phyloP scores from a whole-genome alignment of 2,113 vertebrate genomes.

The Clarias batrachus region DNA sequence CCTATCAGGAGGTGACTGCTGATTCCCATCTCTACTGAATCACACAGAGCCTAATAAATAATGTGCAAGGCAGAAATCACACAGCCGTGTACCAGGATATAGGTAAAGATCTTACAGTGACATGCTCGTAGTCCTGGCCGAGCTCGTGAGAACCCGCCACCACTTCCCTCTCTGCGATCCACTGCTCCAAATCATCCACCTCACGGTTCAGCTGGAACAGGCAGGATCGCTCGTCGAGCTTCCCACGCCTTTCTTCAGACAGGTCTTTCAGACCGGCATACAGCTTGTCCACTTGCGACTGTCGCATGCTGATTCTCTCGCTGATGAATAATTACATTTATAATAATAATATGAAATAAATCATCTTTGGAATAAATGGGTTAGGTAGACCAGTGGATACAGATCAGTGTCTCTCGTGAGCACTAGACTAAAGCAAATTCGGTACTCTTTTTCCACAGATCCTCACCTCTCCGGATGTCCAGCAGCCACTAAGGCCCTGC shows the following conservation, averaged over 20 bases:
- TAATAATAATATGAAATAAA: too few relatives aligned
- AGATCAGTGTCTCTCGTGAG: background rate
- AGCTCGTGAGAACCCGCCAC: slow-evolving; percentile 94
- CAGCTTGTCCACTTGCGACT: slow-evolving; percentile 95
- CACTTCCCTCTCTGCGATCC: slow-evolving; percentile 94
- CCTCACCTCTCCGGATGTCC: slow-evolving; percentile 91
- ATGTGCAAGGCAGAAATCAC: too few relatives aligned
- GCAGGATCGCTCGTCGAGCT: slow-evolving; percentile 89
- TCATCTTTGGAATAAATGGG: background rate
- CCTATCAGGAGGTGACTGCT: too few relatives aligned
- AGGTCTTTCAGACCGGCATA: slow-evolving; percentile 95
- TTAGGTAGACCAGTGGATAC: background rate
- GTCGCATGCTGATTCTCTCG: slow-evolving; percentile 93
- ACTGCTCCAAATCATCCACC: slow-evolving; percentile 95
- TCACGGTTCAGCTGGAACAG: slow-evolving; percentile 95
- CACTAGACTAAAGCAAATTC: too few relatives aligned
- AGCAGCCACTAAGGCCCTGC: slow-evolving; percentile 87
- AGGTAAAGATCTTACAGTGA: slow-evolving; percentile 75
- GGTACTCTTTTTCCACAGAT: background rate
- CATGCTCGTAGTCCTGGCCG: slow-evolving; percentile 95
- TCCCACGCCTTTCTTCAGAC: slow-evolving; percentile 89
- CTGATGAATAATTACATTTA: slow-evolving; percentile 60
- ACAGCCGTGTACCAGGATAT: background rate
- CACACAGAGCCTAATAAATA: background rate
- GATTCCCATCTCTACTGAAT: too few relatives aligned